A percentile compares a stretch with the other conserved stretches of the same genome.
These are phyloP conservation scores for Fragum whitleyi DNA, from an alignment of 2,888 invertebrate species.

Conservation along the genomic window DNA sequence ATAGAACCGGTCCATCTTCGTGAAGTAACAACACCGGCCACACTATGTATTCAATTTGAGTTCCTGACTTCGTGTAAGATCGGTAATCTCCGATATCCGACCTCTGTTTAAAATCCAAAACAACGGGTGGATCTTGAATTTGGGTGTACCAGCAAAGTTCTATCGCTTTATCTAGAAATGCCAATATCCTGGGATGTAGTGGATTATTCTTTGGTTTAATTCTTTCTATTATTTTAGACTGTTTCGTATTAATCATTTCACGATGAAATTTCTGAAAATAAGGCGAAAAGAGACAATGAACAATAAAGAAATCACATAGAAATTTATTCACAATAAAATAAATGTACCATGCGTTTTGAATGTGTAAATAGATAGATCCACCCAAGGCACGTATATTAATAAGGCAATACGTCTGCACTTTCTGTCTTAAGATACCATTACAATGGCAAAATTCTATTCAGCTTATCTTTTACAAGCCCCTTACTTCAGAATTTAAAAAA, in stretches of 20 bases:
- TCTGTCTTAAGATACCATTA: too few species aligned
- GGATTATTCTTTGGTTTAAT: not conserved
- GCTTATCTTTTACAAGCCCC: too few species aligned
- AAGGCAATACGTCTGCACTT: too few species aligned
- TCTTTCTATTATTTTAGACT: not conserved
- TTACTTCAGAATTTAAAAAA: too few species aligned
- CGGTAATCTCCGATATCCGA: conserved; percentile 1
- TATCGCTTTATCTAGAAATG: conserved; percentile 37
- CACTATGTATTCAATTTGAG: conserved; percentile 35
- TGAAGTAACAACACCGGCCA: conserved; percentile 48
- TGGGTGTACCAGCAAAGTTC: conserved; percentile 47
- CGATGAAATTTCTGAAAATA: conserved; percentile 1
- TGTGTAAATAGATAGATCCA: too few species aligned
- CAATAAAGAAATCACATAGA: too few species aligned
- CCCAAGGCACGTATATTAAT: too few species aligned
- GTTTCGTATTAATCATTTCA: not conserved
- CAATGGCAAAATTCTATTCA: too few species aligned
- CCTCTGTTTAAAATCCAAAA: conserved; percentile 23
- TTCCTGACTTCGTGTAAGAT: conserved; percentile 35
- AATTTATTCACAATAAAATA: too few species aligned
- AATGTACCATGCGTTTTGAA: too few species aligned
- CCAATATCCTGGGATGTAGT: not conserved
- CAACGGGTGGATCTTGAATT: conserved; percentile 49
- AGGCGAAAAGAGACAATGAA: too few species aligned
- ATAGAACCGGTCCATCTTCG: conserved; percentile 32